Evolutionary conservation across 2,113 vertebrate genomes (phyloP).

Genomic region (Pteruthius melanotis): DNA sequence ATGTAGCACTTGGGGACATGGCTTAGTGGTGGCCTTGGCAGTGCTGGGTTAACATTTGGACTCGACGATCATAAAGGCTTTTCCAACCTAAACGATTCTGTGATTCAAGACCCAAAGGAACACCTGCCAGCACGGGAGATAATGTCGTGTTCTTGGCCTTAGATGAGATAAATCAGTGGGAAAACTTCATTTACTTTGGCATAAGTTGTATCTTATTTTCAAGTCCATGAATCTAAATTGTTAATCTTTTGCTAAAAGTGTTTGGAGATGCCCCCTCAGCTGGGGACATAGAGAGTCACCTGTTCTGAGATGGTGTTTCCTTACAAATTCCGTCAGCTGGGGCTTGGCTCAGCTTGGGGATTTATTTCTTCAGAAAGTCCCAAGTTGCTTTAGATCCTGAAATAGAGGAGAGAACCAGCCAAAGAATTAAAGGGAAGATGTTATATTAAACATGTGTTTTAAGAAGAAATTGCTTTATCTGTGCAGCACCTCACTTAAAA

Average conservation of each 20-base stretch:
- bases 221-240: background rate
- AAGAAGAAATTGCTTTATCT: background rate
- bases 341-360: background rate
- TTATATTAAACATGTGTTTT: background rate
- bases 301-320: background rate
- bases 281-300: background rate
- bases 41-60: background rate
- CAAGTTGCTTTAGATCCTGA: background rate
- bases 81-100: background rate
- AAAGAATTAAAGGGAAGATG: background rate
- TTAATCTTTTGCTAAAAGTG: background rate
- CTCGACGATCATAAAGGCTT: background rate
- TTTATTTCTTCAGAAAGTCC: background rate
- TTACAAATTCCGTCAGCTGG: accelerated
- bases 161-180: background rate
- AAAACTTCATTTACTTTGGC: background rate
- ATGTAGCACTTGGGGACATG: background rate
- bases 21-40: background rate
- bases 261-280: background rate
- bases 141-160: background rate
- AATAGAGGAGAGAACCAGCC: background rate
- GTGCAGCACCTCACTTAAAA: background rate
- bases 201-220: background rate
- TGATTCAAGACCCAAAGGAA: background rate
- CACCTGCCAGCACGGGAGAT: background rate